Evolutionary conservation across 2,797 vertebrate species (phyloP), one percentile per base, ranked within the genome.

Genomic region (Oreonectes daqikongensis): DNA sequence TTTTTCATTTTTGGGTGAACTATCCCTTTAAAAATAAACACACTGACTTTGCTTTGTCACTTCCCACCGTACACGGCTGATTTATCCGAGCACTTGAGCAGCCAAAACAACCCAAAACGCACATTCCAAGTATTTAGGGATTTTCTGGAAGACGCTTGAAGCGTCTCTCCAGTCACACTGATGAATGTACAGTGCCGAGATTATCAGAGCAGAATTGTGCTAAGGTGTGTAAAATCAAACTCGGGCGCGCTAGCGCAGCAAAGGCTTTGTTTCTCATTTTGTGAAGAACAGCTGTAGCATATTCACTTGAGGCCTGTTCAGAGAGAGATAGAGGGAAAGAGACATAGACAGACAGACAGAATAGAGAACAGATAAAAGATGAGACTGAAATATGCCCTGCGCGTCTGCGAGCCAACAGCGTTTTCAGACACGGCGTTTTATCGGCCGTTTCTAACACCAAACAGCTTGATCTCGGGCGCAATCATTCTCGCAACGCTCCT

Each of bases 241-340:
- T 52, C 35, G 12, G 48, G 26, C 61, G 52, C 50, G 12, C 65
- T 72, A 77, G n/a, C n/a, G n/a, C n/a, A n/a, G n/a, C n/a, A n/a
- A n/a, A n/a, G 28, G 32, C 52, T 66, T 81, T 53, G 38, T 71
- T 74, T 59, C 38, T 70, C 64, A 72, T 81, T 75, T 76, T 40
- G 76, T 64, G 30, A 75, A 75, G 78, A 57, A 75, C 75, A 78
- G 63, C 72, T 82, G 78, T 78, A 80, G 63, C 38, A 64, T 75
- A 52, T 75, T 75, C 80, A 81, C 73, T 48, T 18, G 68, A 79
- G 69, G 69, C 46, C 69, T 50, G 57, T 38, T 42, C 46, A 79
- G 77, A 12, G 10, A 73, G 28, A 35, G 20, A 66, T 15, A 66
- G 38, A 72, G 69, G 38, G 35, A 71, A 57, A 69, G 66, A 71